Percentiles rank a stretch among this genome's conserved stretches.
These are phyloP conservation scores for Leptinotarsa juncta DNA, from an alignment of 2,888 invertebrate species.

Conservation along the genomic window DNA sequence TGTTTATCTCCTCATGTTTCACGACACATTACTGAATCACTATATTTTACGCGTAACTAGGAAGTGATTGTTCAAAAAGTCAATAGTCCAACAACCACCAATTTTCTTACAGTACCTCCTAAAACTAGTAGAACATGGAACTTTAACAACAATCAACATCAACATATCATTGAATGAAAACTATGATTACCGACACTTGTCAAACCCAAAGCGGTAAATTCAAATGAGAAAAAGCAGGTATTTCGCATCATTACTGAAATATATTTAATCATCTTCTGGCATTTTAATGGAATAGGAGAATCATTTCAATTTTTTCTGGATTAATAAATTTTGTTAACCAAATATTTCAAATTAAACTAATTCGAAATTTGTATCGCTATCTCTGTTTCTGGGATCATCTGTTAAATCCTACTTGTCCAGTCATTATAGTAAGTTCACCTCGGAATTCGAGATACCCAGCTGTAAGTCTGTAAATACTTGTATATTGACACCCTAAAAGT, in stretches of 20 bases:
- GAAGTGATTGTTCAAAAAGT: constrained; percentile 25
- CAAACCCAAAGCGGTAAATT: constrained; percentile 38
- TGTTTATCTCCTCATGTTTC: constrained; percentile 59
- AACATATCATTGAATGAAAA: constrained; percentile 41
- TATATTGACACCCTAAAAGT: too few relatives aligned
- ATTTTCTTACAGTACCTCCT: constrained; percentile 31
- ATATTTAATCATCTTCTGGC: neutral
- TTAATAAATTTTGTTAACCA: too few relatives aligned
- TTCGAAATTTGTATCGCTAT: too few relatives aligned
- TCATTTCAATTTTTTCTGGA: too few relatives aligned
- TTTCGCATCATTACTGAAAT: neutral
- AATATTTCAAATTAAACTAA: too few relatives aligned
- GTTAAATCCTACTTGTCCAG: too few relatives aligned
- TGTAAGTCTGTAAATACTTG: too few relatives aligned
- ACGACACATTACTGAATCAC: constrained; percentile 34
- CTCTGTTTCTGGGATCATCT: too few relatives aligned
- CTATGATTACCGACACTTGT: constrained; percentile 36
- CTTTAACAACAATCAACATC: constrained; percentile 47
- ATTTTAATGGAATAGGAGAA: too few relatives aligned
- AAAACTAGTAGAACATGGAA: constrained; percentile 31
- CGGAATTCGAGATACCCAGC: too few relatives aligned
- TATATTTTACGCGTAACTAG: constrained; percentile 13
- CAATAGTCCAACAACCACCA: constrained; percentile 17
- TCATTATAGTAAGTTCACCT: too few relatives aligned
- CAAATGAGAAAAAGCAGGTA: constrained; percentile 14